Evolutionary conservation across 2,888 invertebrate species (phyloP), one percentile per base, ranked within the genome.

Genomic region (Drosophila atroscutellata): DNA sequence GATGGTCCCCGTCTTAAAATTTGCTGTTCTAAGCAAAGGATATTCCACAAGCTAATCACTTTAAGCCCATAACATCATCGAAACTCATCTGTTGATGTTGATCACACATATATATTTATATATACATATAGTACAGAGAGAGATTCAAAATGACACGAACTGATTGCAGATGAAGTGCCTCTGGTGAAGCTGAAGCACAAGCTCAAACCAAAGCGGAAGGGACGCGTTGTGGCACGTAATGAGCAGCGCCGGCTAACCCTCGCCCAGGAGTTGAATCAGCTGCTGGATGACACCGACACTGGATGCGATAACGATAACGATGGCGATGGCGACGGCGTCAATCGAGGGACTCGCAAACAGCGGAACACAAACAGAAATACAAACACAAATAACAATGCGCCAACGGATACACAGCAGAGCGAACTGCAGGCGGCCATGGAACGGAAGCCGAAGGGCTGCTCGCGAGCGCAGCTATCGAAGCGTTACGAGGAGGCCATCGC

Each of bases 371-470:
- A 7, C 13, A 20, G 45, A 45, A 45, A 45, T 20, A 20, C 42
- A 42, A 42, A 42, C 42, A 42, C 42, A 45, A 45, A 15, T 3
- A 6, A 13, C 15, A 55, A 37, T 39, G 45, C 56, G n/a, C 54
- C 71, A 30, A 63, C 67, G 4, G 72, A 69, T 2, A 4, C 28
- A 11, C 90, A 82, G 13, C 56, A 61, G 18, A 32, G 58, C 42
- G 90, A 83, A 11, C 69, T 88, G 37, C 71, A 81, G 37, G 79
- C 73, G 20, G 77, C 69, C 1, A 39, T 81, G 9, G 86, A 89
- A 18, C 81, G 90, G 30, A 86, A 86, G 18, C 82, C 89, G 11
- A 86, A 90, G 20, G 90, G 90, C 56, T 90, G 89, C 15, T 80
- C 86, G 11, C 81, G 90, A 2, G 73, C 75, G 0, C 89, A 87